phyloP scores from a whole-genome alignment of 1,140 invertebrate genomes.

The Callitettix versicolor region DNA sequence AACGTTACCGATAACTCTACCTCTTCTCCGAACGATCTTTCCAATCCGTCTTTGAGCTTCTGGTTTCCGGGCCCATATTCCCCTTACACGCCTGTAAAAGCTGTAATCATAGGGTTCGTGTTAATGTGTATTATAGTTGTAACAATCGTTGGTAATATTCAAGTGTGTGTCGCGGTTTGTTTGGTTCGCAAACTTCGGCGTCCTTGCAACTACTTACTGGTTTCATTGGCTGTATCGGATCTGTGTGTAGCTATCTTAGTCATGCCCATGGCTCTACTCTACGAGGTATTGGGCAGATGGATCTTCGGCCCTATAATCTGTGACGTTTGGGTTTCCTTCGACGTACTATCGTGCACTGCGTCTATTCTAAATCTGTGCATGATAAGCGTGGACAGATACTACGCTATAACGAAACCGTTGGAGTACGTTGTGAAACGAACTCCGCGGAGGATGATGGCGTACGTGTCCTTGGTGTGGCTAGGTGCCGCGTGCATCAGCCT shows the following conservation, averaged over 20 bases:
- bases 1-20: slow-evolving; percentile 6
- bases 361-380: slow-evolving; percentile 87
- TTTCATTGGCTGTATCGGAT: slow-evolving; percentile 80
- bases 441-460: slow-evolving; percentile 69
- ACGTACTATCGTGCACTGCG: slow-evolving; percentile 72
- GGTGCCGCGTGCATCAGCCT: slow-evolving; percentile 80
- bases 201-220: slow-evolving; percentile 79
- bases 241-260: slow-evolving; percentile 71
- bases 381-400: slow-evolving; percentile 81
- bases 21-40: slow-evolving; percentile 5
- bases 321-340: slow-evolving; percentile 76
- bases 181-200: slow-evolving; percentile 74
- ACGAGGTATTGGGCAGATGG: slow-evolving; percentile 72
- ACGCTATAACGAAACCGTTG: slow-evolving; percentile 82
- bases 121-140: slow-evolving; percentile 64
- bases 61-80: slow-evolving; percentile 17
- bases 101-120: slow-evolving; percentile 57
- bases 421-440: slow-evolving; percentile 82
- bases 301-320: slow-evolving; percentile 73
- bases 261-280: slow-evolving; percentile 77
- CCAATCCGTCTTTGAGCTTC: neutral
- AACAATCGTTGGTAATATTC: slow-evolving; percentile 77
- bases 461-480: slow-evolving; percentile 81
- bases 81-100: slow-evolving; percentile 40
- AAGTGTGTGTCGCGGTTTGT: slow-evolving; percentile 81